These are phyloP conservation scores for Polypterus senegalus DNA, from an alignment of 2,113 vertebrate genomes.

Conservation along the genomic window DNA sequence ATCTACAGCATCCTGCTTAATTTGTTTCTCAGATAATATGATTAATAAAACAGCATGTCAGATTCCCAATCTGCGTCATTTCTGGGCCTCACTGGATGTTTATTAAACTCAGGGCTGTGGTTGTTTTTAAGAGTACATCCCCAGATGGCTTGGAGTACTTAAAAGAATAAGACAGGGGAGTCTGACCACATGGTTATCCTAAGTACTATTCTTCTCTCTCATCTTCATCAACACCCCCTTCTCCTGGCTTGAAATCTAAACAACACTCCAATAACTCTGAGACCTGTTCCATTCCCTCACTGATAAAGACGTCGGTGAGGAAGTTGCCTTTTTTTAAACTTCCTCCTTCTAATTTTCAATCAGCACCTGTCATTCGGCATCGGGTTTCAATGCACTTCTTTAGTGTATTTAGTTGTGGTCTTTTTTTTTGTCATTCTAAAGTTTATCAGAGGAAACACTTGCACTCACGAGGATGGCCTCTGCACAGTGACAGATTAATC, in stretches of 20 bases:
- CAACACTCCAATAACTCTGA: slow-evolving; percentile 34
- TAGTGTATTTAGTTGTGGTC: slow-evolving; percentile 23
- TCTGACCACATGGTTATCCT: slow-evolving; percentile 19
- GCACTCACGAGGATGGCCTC: slow-evolving; percentile 85
- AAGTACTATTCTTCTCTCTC: slow-evolving; percentile 25
- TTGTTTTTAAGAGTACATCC: slow-evolving; percentile 32
- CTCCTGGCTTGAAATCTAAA: slow-evolving; percentile 23
- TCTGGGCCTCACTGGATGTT: slow-evolving; percentile 34
- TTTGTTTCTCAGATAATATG: too few species aligned
- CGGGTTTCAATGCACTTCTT: slow-evolving; percentile 40
- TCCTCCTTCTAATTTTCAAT: slow-evolving; percentile 74
- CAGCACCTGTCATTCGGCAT: slow-evolving; percentile 77
- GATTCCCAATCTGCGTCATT: too few species aligned
- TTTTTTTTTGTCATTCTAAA: slow-evolving; percentile 48
- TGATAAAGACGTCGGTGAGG: slow-evolving; percentile 58
- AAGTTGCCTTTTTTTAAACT: slow-evolving; percentile 46
- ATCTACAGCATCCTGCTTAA: too few species aligned
- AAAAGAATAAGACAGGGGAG: slow-evolving; percentile 12
- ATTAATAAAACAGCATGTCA: too few species aligned
- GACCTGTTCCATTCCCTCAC: slow-evolving; percentile 33
- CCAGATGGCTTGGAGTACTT: background rate
- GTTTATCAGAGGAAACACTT: slow-evolving; percentile 99
- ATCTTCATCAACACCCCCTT: slow-evolving; percentile 13
- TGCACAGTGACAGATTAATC: slow-evolving; percentile 91
- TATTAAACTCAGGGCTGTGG: slow-evolving; percentile 42